Conservation (phyloP, 2,797 vertebrate species). For the Hozukius guyotensis region DNA sequence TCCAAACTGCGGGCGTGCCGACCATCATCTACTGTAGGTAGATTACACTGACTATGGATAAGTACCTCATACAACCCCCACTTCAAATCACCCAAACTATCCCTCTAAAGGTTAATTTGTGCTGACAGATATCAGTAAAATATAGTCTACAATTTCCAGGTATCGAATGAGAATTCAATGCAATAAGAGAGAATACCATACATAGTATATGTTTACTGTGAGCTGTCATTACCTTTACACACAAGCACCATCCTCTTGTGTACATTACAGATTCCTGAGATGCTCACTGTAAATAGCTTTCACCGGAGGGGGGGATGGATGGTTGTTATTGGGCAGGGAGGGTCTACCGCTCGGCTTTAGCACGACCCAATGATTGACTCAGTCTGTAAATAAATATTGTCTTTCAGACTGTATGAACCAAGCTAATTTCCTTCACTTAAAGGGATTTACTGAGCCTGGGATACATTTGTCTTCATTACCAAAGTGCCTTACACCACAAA, state of each 20-base stretch:
- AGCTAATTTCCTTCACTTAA: slow-evolving; percentile 58
- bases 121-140: neutral
- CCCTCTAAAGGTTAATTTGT: neutral
- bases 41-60: too few relatives aligned
- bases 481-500: neutral
- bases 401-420: slow-evolving; percentile 28
- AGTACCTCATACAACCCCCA: too few relatives aligned
- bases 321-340: neutral
- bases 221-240: slow-evolving; percentile 33
- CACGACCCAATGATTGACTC: slow-evolving; percentile 24
- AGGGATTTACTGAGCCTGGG: slow-evolving; percentile 34
- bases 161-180: neutral
- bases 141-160: neutral
- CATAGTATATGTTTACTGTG: slow-evolving; percentile 56
- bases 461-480: slow-evolving; percentile 50
- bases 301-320: neutral
- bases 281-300: slow-evolving; percentile 48
- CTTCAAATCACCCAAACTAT: too few relatives aligned
- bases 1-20: fast-evolving
- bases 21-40: fast-evolving
- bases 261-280: slow-evolving; percentile 69
- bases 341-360: neutral
- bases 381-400: slow-evolving; percentile 34
- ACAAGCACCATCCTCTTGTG: slow-evolving; percentile 41
- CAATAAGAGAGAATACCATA: slow-evolving; percentile 27